Evolutionary conservation across 2,113 vertebrate genomes (phyloP).

Genomic region (Willisornis vidua): DNA sequence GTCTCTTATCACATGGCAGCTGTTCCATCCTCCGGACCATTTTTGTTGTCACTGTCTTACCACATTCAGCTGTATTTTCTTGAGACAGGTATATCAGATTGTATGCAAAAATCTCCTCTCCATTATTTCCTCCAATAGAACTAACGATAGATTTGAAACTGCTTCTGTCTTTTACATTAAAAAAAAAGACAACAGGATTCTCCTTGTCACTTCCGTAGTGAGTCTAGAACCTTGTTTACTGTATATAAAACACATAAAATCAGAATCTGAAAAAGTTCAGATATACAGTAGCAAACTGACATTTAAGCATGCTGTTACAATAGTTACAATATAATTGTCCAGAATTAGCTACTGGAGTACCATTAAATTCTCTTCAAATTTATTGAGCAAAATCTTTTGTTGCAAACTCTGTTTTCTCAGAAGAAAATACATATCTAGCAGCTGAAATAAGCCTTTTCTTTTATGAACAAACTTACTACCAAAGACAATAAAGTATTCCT

Average conservation of each 20-base stretch:
- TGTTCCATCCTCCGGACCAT: background rate
- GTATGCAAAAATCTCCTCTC: background rate
- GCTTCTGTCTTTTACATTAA: background rate
- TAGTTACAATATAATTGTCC: background rate
- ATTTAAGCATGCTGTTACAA: background rate
- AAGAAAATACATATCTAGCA: fast-evolving
- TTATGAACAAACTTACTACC: background rate
- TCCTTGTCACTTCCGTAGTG: background rate
- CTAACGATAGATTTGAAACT: background rate
- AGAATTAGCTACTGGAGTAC: background rate
- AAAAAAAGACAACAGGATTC: background rate
- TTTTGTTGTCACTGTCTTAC: background rate
- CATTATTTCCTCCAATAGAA: background rate
- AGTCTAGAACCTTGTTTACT: background rate
- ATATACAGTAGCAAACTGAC: background rate
- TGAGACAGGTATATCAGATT: background rate
- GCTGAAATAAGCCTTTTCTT: background rate
- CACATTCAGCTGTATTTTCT: background rate
- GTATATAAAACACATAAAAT: background rate
- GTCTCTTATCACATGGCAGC: background rate
- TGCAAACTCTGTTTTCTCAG: background rate
- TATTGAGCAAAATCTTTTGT: background rate
- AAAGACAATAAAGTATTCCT: background rate
- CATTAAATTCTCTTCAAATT: background rate
- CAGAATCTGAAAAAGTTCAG: background rate